Base-by-base conservation (phyloP, 2,113 vertebrate species). In the Phyllostomus discolor region DNA sequence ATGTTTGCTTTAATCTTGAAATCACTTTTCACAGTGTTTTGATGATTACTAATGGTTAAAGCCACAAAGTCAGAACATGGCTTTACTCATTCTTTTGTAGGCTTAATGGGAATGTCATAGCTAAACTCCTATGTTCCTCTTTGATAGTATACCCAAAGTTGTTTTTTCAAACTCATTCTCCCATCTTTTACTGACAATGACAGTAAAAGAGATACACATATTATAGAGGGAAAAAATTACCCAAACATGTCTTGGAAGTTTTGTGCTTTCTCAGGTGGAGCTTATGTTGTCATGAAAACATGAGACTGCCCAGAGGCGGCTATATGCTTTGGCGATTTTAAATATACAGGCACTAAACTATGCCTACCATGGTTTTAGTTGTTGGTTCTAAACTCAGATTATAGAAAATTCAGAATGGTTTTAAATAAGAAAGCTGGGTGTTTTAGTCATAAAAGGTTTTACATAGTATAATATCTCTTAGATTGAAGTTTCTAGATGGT, bases 1-100 rank as follows among this genome's bases (percentile, higher is more conserved):
- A 38, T 66, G 11, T 76, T 97, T 90, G 75, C 97, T 97, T 97
- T 97, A 96, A 98, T 97, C 94, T 96, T 89, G 20, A 96, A 94
- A 96, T 96, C 48, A 50, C 54, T 96, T 95, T 88, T 54, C 69
- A 80, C 78, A 87, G 20, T 67, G 66, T 96, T 96, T 93, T 95
- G 86, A 95, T 96, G 91, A 87, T 92, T 72, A 84, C 80, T 96
- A 95, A 85, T 91, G 83, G 91, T 88, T 89, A 90, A 91, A 96
- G 95, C 91, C 82, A 98, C 76, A 95, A 91, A 93, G 93, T 91
- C 94, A 96, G 84, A 91, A 43, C 57, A 83, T 54, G 48, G 28
- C 70, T 94, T 95, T 91, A 67, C 75, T 91, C 62, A 41, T 79
- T 95, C 28, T 93, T 66, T 70, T 93, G 38, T 59, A 94, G 80